phyloP scores from a whole-genome alignment of 2,888 invertebrate species.

The Cyrtodaria siliqua region DNA sequence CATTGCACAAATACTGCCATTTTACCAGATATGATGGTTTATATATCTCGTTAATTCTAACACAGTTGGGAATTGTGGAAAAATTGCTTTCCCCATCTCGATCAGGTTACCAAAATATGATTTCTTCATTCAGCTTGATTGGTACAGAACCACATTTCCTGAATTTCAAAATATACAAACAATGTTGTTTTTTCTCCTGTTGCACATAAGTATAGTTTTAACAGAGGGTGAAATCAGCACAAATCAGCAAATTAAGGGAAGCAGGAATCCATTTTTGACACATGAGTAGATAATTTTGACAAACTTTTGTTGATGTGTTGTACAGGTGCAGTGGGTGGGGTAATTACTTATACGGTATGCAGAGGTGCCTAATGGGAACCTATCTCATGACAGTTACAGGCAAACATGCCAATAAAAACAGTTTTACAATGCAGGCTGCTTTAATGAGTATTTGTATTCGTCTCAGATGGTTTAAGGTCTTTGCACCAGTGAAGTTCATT shows the following conservation, averaged over 20 bases:
- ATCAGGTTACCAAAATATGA: conserved; percentile 3
- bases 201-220: conserved; percentile 7
- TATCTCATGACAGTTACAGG: conserved; percentile 8
- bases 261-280: conserved; percentile 44
- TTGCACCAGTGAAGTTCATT: too few relatives aligned
- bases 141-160: conserved; percentile 20
- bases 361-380: conserved; percentile 7
- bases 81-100: background rate
- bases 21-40: background rate
- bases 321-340: conserved; percentile 48
- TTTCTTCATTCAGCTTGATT: conserved; percentile 8
- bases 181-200: background rate
- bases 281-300: conserved; percentile 54
- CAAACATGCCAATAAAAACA: conserved; percentile 1
- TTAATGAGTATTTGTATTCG: too few relatives aligned
- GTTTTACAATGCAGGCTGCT: too few relatives aligned
- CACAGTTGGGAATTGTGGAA: conserved; percentile 1
- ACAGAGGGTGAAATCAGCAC: conserved; percentile 29
- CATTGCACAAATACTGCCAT: background rate
- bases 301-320: conserved; percentile 37
- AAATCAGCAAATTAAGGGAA: conserved; percentile 32
- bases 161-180: conserved; percentile 35
- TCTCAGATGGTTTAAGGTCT: too few relatives aligned
- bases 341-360: conserved; percentile 36
- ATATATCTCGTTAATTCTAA: background rate